These are phyloP conservation scores for Serripes groenlandicus DNA, from an alignment of 2,888 invertebrate species.

Conservation along the genomic window DNA sequence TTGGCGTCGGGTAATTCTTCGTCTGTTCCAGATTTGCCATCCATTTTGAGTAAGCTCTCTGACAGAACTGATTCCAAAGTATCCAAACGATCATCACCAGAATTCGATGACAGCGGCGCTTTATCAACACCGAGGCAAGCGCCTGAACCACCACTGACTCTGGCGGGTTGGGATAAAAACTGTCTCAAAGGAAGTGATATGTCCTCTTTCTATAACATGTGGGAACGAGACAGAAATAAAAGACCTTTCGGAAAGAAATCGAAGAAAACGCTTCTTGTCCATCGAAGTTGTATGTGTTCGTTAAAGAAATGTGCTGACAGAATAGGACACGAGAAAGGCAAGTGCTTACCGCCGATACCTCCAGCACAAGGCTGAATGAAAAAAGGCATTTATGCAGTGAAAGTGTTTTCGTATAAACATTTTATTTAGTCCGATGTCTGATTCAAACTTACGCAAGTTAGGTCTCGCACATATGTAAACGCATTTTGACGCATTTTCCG, in stretches of 20 bases:
- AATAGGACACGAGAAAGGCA: background rate
- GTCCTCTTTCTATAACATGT: conserved; percentile 64
- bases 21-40: conserved; percentile 57
- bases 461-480: no score
- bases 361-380: conserved; percentile 12
- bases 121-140: conserved; percentile 50
- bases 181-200: conserved; percentile 55
- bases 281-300: conserved; percentile 55
- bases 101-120: conserved; percentile 57
- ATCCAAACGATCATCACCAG: background rate
- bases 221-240: conserved; percentile 51
- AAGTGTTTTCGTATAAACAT: background rate
- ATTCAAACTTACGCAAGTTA: no score
- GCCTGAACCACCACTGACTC: background rate
- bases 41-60: conserved; percentile 48
- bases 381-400: background rate
- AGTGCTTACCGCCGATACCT: conserved; percentile 8
- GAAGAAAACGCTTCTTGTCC: conserved; percentile 32
- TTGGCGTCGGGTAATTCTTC: conserved; percentile 43
- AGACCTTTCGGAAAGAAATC: conserved; percentile 55
- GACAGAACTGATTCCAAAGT: background rate
- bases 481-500: no score
- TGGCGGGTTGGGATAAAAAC: conserved; percentile 8
- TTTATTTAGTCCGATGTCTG: no score
- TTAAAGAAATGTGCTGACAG: conserved; percentile 38